Evolutionary conservation across 2,797 vertebrate species (phyloP).

Genomic region (Semotilus atromaculatus): DNA sequence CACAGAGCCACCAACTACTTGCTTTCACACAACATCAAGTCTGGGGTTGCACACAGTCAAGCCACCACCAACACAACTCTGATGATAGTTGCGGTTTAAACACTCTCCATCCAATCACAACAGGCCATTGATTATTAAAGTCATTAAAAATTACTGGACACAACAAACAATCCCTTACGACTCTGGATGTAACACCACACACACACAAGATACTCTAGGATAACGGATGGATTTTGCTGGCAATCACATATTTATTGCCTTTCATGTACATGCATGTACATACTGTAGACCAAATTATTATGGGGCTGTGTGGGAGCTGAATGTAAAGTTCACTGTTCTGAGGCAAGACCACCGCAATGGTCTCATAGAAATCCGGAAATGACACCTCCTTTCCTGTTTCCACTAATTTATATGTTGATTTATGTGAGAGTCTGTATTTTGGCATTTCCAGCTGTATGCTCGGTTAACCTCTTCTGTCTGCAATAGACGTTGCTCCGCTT

Average conservation of each 20-base stretch:
- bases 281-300: background rate
- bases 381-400: slow-evolving; percentile 30
- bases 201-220: background rate
- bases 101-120: background rate
- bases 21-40: background rate
- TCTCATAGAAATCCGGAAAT: background rate
- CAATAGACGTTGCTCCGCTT: background rate
- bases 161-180: background rate
- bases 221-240: background rate
- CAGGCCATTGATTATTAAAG: background rate
- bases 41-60: background rate
- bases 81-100: background rate
- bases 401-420: slow-evolving; percentile 7
- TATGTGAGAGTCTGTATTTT: slow-evolving; percentile 13
- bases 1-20: background rate
- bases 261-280: background rate
- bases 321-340: background rate
- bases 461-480: background rate
- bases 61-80: background rate
- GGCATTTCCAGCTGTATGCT: background rate
- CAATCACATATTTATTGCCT: background rate
- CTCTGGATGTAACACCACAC: background rate
- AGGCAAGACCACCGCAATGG: background rate
- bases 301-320: background rate
- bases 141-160: background rate